phyloP scores from a whole-genome alignment of 2,797 vertebrate species.

The Microctenopoma stevenorrisi region DNA sequence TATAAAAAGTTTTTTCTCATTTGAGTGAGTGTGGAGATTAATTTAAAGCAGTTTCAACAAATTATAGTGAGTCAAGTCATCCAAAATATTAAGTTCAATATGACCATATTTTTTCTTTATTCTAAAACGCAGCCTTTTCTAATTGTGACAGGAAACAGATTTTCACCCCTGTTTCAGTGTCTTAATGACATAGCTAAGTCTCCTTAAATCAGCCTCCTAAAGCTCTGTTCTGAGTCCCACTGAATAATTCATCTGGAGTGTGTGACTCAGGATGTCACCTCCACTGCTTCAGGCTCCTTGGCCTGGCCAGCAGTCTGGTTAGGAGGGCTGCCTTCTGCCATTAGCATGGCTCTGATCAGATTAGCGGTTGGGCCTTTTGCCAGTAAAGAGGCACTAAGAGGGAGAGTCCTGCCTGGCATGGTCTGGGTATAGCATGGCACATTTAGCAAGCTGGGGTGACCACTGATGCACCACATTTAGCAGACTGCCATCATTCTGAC shows the following conservation, averaged over 20 bases:
- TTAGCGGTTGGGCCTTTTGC: constrained; percentile 63
- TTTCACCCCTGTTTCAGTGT: constrained; percentile 39
- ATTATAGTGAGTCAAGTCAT: too few species aligned
- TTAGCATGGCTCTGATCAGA: constrained; percentile 67
- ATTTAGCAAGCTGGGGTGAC: constrained; percentile 67
- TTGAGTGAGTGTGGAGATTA: too few species aligned
- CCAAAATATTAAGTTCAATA: constrained; percentile 4
- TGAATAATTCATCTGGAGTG: constrained; percentile 67
- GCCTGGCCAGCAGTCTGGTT: constrained; percentile 55
- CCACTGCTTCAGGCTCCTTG: constrained; percentile 57
- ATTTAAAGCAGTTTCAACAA: too few species aligned
- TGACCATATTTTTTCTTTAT: constrained; percentile 4
- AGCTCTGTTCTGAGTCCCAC: constrained; percentile 45
- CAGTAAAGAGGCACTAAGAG: constrained; percentile 44
- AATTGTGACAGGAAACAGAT: constrained; percentile 25
- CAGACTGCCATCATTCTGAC: constrained; percentile 58
- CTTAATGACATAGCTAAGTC: constrained; percentile 31
- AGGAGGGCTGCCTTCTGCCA: constrained; percentile 72
- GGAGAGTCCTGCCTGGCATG: constrained; percentile 51
- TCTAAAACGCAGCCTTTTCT: not conserved
- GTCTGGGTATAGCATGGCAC: constrained; percentile 42
- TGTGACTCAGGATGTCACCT: constrained; percentile 62
- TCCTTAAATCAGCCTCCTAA: constrained; percentile 14
- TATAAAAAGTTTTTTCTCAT: too few species aligned
- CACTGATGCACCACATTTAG: constrained; percentile 70